These are phyloP conservation scores for Apis cerana DNA, from an alignment of 1,140 invertebrate species.

Conservation along the genomic window DNA sequence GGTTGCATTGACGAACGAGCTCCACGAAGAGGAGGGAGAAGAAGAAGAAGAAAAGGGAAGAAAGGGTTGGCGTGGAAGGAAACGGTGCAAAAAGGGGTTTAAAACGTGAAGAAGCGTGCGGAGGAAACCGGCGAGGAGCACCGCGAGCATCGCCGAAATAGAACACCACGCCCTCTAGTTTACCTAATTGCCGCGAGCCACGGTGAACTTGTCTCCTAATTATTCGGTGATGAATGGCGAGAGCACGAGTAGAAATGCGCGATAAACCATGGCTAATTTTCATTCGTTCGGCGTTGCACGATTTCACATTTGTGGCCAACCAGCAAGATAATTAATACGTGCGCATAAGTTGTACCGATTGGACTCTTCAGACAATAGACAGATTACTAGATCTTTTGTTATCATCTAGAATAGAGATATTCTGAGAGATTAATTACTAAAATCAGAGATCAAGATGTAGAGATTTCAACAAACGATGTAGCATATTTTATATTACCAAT, in stretches of 20 bases:
- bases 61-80: slow-evolving; percentile 57
- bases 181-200: slow-evolving; percentile 76
- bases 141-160: slow-evolving; percentile 68
- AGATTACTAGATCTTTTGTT: slow-evolving; percentile 27
- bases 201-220: slow-evolving; percentile 77
- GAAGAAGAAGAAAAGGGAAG: slow-evolving; percentile 29
- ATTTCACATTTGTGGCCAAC: slow-evolving; percentile 45
- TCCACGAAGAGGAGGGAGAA: slow-evolving; percentile 53
- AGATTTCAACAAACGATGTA: slow-evolving; percentile 1
- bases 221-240: slow-evolving; percentile 76
- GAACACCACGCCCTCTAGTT: slow-evolving; percentile 77
- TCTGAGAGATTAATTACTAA: background rate
- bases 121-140: slow-evolving; percentile 33
- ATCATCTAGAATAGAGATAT: slow-evolving; percentile 1
- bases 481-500: background rate
- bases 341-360: slow-evolving; percentile 30
- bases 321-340: slow-evolving; percentile 53
- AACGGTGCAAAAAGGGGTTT: slow-evolving; percentile 58
- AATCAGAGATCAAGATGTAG: background rate
- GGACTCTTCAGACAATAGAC: slow-evolving; percentile 9
- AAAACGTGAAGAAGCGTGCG: slow-evolving; percentile 30
- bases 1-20: slow-evolving; percentile 72
- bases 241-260: slow-evolving; percentile 59
- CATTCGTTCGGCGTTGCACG: slow-evolving; percentile 57
- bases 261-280: slow-evolving; percentile 73